phyloP scores from a whole-genome alignment of 53 echinoderm and acorn worm genomes.

The Glandiceps talaboti region DNA sequence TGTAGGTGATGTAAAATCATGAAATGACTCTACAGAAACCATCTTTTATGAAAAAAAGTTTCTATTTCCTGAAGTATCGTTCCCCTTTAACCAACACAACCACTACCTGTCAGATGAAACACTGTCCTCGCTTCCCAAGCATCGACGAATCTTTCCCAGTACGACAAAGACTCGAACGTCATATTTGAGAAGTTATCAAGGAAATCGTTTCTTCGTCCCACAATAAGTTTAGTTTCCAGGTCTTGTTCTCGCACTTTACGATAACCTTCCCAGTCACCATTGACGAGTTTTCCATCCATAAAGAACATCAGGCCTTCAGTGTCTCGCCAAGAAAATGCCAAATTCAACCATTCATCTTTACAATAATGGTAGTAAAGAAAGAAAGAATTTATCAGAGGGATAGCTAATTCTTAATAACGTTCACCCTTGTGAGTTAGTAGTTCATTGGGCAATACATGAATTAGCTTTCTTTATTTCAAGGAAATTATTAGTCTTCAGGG shows the following conservation, averaged over 20 bases:
- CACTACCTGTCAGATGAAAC: conserved; percentile 60
- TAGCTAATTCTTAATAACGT: no score
- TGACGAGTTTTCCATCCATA: conserved; percentile 38
- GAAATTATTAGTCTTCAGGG: background rate
- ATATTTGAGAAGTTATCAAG: conserved; percentile 48
- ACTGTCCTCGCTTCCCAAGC: conserved; percentile 61
- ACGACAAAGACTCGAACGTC: conserved; percentile 48
- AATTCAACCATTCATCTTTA: conserved; percentile 44
- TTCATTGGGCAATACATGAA: no score
- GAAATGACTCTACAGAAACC: no score
- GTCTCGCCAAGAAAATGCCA: conserved; percentile 56
- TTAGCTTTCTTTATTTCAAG: background rate
- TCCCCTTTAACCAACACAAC: background rate
- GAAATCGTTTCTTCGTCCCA: conserved; percentile 89
- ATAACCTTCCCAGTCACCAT: conserved; percentile 36
- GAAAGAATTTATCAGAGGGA: no score
- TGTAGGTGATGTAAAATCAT: no score
- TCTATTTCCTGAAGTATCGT: no score
- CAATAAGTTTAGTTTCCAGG: conserved; percentile 44
- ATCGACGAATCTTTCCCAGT: conserved; percentile 55
- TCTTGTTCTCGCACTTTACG: conserved; percentile 44
- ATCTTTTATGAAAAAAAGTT: no score
- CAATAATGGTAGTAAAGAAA: no score
- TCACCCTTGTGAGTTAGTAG: no score
- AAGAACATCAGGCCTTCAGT: conserved; percentile 46